Conservation (phyloP, 2,797 vertebrate genomes). For the Uromys caudimaculatus region DNA sequence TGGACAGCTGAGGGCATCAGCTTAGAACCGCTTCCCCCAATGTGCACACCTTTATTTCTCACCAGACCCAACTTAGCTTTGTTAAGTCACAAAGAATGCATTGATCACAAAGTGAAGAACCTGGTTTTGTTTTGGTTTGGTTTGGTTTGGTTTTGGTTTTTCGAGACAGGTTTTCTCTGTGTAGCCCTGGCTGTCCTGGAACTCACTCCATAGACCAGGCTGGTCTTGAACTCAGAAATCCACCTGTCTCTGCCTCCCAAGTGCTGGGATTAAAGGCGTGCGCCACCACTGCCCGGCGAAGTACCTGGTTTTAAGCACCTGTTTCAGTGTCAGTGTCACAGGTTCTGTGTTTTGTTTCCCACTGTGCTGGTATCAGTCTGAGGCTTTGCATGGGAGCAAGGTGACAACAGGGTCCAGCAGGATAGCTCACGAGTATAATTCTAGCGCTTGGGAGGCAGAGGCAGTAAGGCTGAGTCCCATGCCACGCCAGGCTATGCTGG, state of each 20-base stretch:
- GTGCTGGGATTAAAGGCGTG: no score
- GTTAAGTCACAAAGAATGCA: constrained; percentile 8
- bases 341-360: not conserved
- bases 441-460: not conserved
- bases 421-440: not conserved
- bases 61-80: not conserved
- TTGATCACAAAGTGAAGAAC: not conserved
- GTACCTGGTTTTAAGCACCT: not conserved
- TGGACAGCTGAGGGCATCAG: not conserved
- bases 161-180: no score
- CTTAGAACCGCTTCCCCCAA: not conserved
- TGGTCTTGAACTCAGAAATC: no score
- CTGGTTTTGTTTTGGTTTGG: no score
- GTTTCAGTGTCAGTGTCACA: not conserved
- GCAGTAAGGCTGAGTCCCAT: not conserved
- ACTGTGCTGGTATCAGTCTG: not conserved
- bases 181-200: no score
- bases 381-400: not conserved
- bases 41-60: not conserved
- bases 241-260: no score
- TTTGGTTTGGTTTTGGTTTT: no score
- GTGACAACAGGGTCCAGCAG: not conserved
- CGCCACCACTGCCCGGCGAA: no score
- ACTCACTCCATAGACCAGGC: no score
- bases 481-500: not conserved